Evolutionary conservation across 1,140 invertebrate species (phyloP).

Genomic region (Mactra quadrangularis): DNA sequence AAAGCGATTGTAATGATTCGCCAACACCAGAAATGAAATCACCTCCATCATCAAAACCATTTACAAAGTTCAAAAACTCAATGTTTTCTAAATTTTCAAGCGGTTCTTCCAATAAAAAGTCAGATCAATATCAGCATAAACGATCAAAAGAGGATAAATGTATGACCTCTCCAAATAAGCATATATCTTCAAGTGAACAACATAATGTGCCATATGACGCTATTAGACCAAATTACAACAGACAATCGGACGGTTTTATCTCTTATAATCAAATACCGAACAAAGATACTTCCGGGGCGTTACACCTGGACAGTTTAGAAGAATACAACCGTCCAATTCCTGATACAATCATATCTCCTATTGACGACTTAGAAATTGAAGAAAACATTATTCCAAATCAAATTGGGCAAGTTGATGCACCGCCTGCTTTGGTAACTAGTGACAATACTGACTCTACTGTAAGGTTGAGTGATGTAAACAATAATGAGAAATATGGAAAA

Average conservation of each 20-base stretch:
- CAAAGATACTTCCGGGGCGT: slow-evolving; percentile 2
- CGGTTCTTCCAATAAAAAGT: slow-evolving; percentile 46
- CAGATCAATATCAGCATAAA: slow-evolving; percentile 5
- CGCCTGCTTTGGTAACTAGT: not conserved
- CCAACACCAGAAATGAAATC: not conserved
- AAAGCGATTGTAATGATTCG: slow-evolving; percentile 11
- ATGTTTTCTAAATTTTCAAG: slow-evolving; percentile 56
- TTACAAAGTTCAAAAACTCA: slow-evolving; percentile 59
- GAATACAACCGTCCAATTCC: slow-evolving; percentile 24
- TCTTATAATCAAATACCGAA: not conserved
- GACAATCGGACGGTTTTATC: not conserved
- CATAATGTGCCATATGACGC: slow-evolving; percentile 23
- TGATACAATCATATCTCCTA: slow-evolving; percentile 55
- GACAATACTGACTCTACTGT: not conserved
- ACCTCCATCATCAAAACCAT: slow-evolving; percentile 36
- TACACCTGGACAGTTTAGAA: slow-evolving; percentile 37
- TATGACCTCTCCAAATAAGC: not conserved
- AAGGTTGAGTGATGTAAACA: slow-evolving; percentile 37
- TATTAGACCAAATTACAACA: slow-evolving; percentile 24
- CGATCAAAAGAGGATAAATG: slow-evolving; percentile 35
- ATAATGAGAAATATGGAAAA: slow-evolving; percentile 47
- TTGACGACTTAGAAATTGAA: slow-evolving; percentile 46
- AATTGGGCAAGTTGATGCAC: not conserved
- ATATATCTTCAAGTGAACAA: not conserved
- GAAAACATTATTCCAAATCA: slow-evolving; percentile 12